These are phyloP conservation scores for Delichon dasypus DNA, from an alignment of 2,797 vertebrate species.

Conservation along the genomic window DNA sequence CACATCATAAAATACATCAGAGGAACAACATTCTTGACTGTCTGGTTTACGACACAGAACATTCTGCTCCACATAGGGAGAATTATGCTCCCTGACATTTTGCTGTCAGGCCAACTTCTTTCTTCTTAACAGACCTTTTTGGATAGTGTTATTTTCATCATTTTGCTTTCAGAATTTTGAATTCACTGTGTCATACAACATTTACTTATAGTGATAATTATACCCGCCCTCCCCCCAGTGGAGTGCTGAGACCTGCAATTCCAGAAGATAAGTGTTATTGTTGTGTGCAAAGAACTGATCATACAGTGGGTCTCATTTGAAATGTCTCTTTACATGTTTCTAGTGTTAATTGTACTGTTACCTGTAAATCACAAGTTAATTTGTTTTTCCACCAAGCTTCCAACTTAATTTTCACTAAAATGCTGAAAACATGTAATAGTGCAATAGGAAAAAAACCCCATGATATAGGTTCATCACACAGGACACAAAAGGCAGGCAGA, in stretches of 20 bases:
- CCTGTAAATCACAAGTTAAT: neutral
- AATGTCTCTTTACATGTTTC: neutral
- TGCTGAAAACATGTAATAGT: neutral
- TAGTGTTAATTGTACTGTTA: neutral
- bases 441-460: neutral
- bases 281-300: neutral
- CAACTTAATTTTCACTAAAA: neutral
- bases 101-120: neutral
- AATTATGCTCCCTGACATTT: neutral
- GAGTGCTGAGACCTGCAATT: neutral
- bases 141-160: neutral
- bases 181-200: neutral
- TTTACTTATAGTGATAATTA: neutral
- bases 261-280: neutral
- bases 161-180: neutral
- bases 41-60: neutral
- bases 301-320: neutral
- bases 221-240: neutral
- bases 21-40: neutral
- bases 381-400: neutral
- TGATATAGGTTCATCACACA: neutral
- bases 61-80: neutral
- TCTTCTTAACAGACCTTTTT: neutral
- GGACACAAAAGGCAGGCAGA: neutral
- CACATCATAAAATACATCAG: neutral